Conservation (phyloP, 2,888 invertebrate genomes). For the Synergus laeviventris region DNA sequence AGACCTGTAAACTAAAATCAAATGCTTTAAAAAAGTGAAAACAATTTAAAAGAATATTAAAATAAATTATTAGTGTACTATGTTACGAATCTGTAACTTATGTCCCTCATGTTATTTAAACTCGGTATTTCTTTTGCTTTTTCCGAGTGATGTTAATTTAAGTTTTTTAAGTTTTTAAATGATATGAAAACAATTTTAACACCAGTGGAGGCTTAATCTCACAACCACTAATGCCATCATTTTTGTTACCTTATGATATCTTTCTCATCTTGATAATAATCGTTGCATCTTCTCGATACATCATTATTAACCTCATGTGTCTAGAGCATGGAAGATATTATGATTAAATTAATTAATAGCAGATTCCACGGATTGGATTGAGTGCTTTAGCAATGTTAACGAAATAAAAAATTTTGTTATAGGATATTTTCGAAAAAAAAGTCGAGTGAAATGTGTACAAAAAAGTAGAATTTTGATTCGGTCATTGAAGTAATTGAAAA, state of each 20-base stretch:
- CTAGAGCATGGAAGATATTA: constrained; percentile 25
- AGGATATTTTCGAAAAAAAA: not conserved
- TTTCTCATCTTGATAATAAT: not conserved
- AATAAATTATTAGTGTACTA: not conserved
- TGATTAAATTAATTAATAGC: constrained; percentile 20
- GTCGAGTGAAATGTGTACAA: not conserved
- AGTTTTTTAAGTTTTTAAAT: not conserved
- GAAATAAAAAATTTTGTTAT: not conserved
- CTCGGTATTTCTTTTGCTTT: not conserved
- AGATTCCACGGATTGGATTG: constrained; percentile 35
- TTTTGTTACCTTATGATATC: constrained; percentile 33
- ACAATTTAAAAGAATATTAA: not conserved
- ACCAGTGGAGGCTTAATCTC: constrained; percentile 35
- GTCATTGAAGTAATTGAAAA: constrained; percentile 21
- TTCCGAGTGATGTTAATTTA: not conserved
- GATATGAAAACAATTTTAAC: not conserved
- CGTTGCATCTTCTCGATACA: not conserved
- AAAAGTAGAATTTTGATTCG: constrained; percentile 30
- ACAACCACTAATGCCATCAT: constrained; percentile 17
- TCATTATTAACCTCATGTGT: not conserved
- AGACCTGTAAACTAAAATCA: not conserved
- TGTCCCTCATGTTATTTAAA: not conserved
- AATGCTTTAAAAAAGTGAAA: not conserved
- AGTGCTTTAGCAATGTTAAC: constrained; percentile 15
- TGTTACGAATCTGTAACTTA: not conserved